Evolutionary conservation across 2,113 vertebrate genomes (phyloP).

Genomic region (Stegastes partitus): DNA sequence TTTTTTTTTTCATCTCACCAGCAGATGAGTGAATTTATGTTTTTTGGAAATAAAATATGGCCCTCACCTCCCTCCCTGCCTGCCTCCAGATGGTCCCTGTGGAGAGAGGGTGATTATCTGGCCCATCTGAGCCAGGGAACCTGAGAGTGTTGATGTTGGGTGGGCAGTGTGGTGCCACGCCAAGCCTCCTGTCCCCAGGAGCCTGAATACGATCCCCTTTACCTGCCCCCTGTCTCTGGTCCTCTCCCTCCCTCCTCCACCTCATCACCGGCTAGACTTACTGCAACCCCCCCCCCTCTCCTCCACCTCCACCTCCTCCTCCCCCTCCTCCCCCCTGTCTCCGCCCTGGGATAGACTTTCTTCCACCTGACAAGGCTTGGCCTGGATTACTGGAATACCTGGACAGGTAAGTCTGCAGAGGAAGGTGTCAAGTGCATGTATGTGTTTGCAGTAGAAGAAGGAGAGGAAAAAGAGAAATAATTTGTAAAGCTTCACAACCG

Average conservation of each 20-base stretch:
- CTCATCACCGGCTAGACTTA: slow-evolving; percentile 78
- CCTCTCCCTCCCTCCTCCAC: slow-evolving; percentile 64
- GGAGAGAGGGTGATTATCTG: slow-evolving; percentile 83
- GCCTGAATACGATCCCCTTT: slow-evolving; percentile 81
- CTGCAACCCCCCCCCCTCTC: slow-evolving; percentile 49
- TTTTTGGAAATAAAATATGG: slow-evolving; percentile 80
- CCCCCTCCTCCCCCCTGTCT: slow-evolving; percentile 25
- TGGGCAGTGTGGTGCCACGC: slow-evolving; percentile 82
- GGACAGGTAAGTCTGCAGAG: slow-evolving; percentile 72
- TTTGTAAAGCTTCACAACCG: slow-evolving; percentile 40
- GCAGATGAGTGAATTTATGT: slow-evolving; percentile 72
- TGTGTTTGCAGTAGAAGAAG: slow-evolving; percentile 46
- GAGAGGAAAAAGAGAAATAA: slow-evolving; percentile 11
- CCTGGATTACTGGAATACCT: slow-evolving; percentile 80
- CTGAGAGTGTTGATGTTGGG: slow-evolving; percentile 84
- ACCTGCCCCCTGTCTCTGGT: slow-evolving; percentile 75
- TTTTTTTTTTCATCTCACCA: slow-evolving; percentile 3
- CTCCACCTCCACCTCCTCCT: slow-evolving; percentile 30
- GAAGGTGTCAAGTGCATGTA: slow-evolving; percentile 76
- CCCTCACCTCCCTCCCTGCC: slow-evolving; percentile 52
- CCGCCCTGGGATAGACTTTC: slow-evolving; percentile 81
- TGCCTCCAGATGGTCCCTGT: slow-evolving; percentile 84
- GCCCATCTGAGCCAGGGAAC: slow-evolving; percentile 83
- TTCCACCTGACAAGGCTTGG: slow-evolving; percentile 78
- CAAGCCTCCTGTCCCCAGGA: slow-evolving; percentile 84